phyloP scores from a whole-genome alignment of 2,797 vertebrate species.

The Neostethus bicornis region DNA sequence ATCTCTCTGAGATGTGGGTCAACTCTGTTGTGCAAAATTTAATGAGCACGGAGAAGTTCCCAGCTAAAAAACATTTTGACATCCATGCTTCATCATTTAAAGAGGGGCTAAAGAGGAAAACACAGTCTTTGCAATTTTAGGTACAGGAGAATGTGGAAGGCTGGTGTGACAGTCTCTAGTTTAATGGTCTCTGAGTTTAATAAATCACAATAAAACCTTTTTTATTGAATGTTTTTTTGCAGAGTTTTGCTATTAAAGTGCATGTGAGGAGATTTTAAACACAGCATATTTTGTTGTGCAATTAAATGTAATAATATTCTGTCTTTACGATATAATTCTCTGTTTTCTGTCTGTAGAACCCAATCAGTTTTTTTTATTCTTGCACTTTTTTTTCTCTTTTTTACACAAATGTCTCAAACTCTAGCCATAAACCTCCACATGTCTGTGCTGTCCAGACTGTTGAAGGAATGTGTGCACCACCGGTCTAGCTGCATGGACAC shows the following conservation, averaged over 20 bases:
- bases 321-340: background rate
- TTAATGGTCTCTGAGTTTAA: background rate
- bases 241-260: constrained; percentile 1
- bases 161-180: background rate
- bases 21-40: constrained; percentile 12
- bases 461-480: constrained; percentile 41
- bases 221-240: background rate
- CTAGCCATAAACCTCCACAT: constrained; percentile 35
- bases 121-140: background rate
- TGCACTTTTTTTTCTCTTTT: constrained; percentile 12
- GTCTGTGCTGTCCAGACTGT: constrained; percentile 44
- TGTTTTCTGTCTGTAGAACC: background rate
- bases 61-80: constrained; percentile 34
- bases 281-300: constrained; percentile 4
- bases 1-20: constrained; percentile 16
- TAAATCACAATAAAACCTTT: background rate
- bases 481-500: constrained; percentile 45
- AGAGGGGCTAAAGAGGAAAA: constrained; percentile 1
- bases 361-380: constrained; percentile 2
- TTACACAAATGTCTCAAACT: constrained; percentile 34
- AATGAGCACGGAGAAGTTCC: constrained; percentile 34
- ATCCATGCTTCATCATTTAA: constrained; percentile 28
- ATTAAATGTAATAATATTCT: background rate
- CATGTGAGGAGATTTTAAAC: constrained; percentile 6
- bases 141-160: background rate